These are phyloP conservation scores for Drosophila aldrichi DNA, from an alignment of 2,888 invertebrate genomes.

Conservation along the genomic window DNA sequence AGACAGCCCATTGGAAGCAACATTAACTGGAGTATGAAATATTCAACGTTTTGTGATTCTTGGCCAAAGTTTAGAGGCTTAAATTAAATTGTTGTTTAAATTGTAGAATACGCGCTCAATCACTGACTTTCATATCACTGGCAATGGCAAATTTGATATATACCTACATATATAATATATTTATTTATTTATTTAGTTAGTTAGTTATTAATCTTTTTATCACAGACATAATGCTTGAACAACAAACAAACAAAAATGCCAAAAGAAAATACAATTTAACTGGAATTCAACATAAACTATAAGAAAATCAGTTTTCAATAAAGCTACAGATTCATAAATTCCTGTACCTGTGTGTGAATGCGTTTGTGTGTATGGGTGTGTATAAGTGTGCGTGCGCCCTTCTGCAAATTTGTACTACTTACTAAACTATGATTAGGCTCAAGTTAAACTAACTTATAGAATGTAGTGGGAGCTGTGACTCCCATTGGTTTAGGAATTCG, in stretches of 20 bases:
- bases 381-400: conserved; percentile 33
- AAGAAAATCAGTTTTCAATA: conserved; percentile 37
- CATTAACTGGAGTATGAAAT: conserved; percentile 39
- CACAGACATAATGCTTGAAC: conserved; percentile 77
- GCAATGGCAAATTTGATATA: conserved; percentile 16
- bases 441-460: conserved; percentile 28
- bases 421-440: conserved; percentile 51
- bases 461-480: conserved; percentile 24
- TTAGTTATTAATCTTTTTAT: conserved; percentile 70
- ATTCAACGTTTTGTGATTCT: conserved; percentile 60
- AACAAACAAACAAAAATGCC: conserved; percentile 61
- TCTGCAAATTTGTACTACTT: conserved; percentile 36
- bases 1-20: conserved; percentile 31
- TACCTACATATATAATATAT: conserved; percentile 27
- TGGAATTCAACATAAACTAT: conserved; percentile 30
- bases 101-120: conserved; percentile 28
- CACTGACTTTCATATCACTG: conserved; percentile 53
- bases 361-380: background rate
- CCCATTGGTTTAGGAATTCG: conserved; percentile 29
- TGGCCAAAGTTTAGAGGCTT: conserved; percentile 59
- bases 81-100: conserved; percentile 44
- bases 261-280: conserved; percentile 42
- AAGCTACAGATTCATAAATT: conserved; percentile 69
- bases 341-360: conserved; percentile 61
- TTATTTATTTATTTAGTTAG: conserved; percentile 41